Evolutionary conservation across 2,113 vertebrate species (phyloP).

Genomic region (Rallus limicola): DNA sequence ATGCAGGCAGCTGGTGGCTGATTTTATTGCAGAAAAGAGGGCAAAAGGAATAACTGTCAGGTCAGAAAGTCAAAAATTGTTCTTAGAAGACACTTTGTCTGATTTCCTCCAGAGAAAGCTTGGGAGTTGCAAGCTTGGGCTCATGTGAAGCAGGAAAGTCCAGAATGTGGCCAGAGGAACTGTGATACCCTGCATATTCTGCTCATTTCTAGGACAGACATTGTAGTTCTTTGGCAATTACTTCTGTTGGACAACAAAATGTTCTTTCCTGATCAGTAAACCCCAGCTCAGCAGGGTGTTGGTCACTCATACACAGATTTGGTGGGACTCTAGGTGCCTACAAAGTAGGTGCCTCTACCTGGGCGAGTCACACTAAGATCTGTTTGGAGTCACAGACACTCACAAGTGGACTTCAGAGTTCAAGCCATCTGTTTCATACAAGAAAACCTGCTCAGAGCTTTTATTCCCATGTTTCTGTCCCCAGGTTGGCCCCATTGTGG

Average conservation of each 20-base stretch:
- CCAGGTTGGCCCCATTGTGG: slow-evolving; percentile 89
- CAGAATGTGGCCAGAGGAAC: neutral
- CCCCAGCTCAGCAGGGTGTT: neutral
- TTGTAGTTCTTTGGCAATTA: neutral
- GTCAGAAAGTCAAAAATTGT: neutral
- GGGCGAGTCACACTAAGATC: neutral
- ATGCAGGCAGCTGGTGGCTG: neutral
- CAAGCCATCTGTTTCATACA: neutral
- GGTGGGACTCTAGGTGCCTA: neutral
- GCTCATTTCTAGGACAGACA: neutral
- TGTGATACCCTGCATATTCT: neutral
- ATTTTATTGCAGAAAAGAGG: neutral
- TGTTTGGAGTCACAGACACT: neutral
- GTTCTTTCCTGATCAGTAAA: neutral
- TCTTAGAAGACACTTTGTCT: neutral
- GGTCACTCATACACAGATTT: neutral
- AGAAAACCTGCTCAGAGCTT: neutral
- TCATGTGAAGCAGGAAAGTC: neutral
- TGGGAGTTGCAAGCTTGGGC: fast-evolving
- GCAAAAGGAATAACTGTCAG: neutral
- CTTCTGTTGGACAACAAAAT: neutral
- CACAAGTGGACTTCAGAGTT: neutral
- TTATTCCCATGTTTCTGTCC: neutral
- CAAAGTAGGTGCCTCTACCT: neutral
- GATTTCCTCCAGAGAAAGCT: neutral